A percentile compares a stretch with the other conserved stretches of the same genome.
phyloP scores from a whole-genome alignment of 1,140 invertebrate genomes.

The Tribolium castaneum region DNA sequence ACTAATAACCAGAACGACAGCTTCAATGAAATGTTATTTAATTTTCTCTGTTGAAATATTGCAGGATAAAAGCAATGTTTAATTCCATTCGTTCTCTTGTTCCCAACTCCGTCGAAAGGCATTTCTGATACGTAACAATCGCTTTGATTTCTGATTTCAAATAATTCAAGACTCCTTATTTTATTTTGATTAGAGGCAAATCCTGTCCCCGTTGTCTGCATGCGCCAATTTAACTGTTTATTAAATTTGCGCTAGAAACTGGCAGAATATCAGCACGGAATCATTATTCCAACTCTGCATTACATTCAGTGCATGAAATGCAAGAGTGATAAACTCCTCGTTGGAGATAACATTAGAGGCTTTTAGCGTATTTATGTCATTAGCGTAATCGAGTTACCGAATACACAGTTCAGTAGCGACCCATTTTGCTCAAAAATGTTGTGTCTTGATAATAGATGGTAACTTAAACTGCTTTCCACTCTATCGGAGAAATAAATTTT shows the following conservation, averaged over 20 bases:
- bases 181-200: background rate
- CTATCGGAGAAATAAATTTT: constrained; percentile 7
- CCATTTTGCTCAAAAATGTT: background rate
- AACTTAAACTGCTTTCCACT: background rate
- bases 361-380: constrained; percentile 20
- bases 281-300: background rate
- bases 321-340: constrained; percentile 10
- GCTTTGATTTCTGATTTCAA: background rate
- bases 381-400: constrained; percentile 1
- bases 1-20: no score
- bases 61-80: no score
- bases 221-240: background rate
- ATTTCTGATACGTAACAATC: background rate
- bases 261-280: background rate
- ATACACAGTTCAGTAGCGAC: background rate
- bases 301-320: background rate
- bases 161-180: background rate
- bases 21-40: no score
- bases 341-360: constrained; percentile 7
- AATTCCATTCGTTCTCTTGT: no score
- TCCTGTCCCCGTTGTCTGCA: background rate
- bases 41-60: no score
- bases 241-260: background rate
- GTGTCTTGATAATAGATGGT: background rate
- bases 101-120: no score